Percentiles rank a stretch among this genome's conserved stretches.
These are phyloP conservation scores for Drosophila phalerata DNA, from an alignment of 2,888 invertebrate species.

Conservation along the genomic window DNA sequence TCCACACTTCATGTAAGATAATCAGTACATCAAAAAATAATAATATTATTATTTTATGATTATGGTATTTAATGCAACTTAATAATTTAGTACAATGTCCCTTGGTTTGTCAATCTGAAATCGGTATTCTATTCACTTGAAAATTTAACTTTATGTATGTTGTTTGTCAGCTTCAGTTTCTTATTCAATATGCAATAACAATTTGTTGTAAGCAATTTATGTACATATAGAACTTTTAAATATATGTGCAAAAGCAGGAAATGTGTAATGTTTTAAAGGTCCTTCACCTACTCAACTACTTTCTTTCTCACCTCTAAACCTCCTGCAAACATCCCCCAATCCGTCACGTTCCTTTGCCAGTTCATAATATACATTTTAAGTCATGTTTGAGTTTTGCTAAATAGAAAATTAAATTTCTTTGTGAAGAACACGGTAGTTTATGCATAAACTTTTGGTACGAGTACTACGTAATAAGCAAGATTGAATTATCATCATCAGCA, in stretches of 20 bases:
- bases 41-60: too few relatives aligned
- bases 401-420: conserved; percentile 49
- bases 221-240: conserved; percentile 18
- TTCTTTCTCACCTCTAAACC: not conserved
- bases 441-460: conserved; percentile 33
- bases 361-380: conserved; percentile 39
- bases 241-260: conserved; percentile 48
- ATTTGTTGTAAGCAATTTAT: conserved; percentile 43
- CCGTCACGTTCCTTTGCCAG: conserved; percentile 9
- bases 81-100: not conserved
- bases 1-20: not conserved
- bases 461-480: conserved; percentile 38
- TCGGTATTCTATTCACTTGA: not conserved
- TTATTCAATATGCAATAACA: conserved; percentile 44
- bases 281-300: conserved; percentile 1
- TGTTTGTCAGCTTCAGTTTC: conserved; percentile 17
- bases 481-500: conserved; percentile 30
- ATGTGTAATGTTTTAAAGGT: conserved; percentile 45
- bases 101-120: not conserved
- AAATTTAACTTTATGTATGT: not conserved
- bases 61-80: not conserved
- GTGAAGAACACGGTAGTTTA: conserved; percentile 43
- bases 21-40: not conserved
- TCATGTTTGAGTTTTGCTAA: conserved; percentile 51
- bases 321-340: not conserved